phyloP scores from a whole-genome alignment of 2,113 vertebrate genomes.

The Neopipo cinnamomea region DNA sequence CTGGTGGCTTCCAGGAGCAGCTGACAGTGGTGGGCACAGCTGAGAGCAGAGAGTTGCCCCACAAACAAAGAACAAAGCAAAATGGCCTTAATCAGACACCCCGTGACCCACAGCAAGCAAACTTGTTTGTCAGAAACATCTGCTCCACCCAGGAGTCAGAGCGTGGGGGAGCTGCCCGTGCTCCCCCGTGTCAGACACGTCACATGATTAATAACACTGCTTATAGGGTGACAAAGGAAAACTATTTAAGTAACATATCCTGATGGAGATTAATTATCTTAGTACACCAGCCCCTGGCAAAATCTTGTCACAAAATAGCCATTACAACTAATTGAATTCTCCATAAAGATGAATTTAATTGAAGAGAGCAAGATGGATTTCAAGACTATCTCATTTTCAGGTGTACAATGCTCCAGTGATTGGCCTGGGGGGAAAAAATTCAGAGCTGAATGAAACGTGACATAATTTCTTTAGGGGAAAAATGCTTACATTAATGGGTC shows the following conservation, averaged over 20 bases:
- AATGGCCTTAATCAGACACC: neutral
- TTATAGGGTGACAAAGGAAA: neutral
- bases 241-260: neutral
- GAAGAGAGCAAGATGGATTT: neutral
- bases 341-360: constrained; percentile 13
- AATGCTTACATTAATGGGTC: neutral
- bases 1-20: neutral
- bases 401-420: neutral
- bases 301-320: neutral
- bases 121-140: constrained; percentile 39
- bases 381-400: neutral
- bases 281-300: neutral
- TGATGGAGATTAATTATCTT: neutral
- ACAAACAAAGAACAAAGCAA: neutral
- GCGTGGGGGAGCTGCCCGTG: neutral
- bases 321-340: constrained; percentile 39
- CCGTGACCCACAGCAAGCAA: neutral
- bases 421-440: neutral
- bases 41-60: neutral
- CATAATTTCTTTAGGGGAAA: neutral
- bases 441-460: neutral
- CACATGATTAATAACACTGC: neutral
- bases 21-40: neutral
- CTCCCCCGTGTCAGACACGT: neutral
- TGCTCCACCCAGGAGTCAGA: neutral